Evolutionary conservation across 2,888 invertebrate genomes (phyloP).

Genomic region (Rhamphomyia laevipes): DNA sequence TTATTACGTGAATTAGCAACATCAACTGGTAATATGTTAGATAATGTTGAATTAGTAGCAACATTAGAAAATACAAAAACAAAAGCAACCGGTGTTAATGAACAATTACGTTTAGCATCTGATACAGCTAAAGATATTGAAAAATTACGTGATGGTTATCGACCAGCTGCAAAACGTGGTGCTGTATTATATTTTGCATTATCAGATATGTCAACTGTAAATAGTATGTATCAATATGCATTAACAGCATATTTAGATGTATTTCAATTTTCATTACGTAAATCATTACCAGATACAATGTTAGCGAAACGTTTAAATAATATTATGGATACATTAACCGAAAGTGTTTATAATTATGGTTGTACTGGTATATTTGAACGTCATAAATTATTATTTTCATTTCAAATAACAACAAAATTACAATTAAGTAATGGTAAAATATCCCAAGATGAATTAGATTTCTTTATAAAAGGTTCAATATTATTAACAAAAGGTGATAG

Average conservation of each 20-base stretch:
- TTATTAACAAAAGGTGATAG: slow-evolving; percentile 59
- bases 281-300: slow-evolving; percentile 72
- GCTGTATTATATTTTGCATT: slow-evolving; percentile 85
- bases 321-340: slow-evolving; percentile 73
- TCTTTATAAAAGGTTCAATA: slow-evolving; percentile 82
- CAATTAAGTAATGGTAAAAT: slow-evolving; percentile 57
- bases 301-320: slow-evolving; percentile 60
- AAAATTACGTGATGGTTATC: slow-evolving; percentile 69
- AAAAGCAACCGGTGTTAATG: slow-evolving; percentile 71
- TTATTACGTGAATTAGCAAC: slow-evolving; percentile 72
- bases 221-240: slow-evolving; percentile 88
- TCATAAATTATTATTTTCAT: slow-evolving; percentile 81
- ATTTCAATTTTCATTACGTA: slow-evolving; percentile 67
- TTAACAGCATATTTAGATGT: slow-evolving; percentile 74
- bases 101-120: slow-evolving; percentile 64
- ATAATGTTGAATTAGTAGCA: not conserved
- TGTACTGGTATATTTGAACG: slow-evolving; percentile 87
- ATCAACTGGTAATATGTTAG: slow-evolving; percentile 49
- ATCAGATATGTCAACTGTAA: slow-evolving; percentile 79
- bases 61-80: slow-evolving; percentile 72
- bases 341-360: slow-evolving; percentile 82
- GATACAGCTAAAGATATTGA: slow-evolving; percentile 73
- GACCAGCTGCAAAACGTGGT: slow-evolving; percentile 73
- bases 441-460: slow-evolving; percentile 63
- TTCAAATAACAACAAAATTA: slow-evolving; percentile 78